Evolutionary conservation across 2,113 vertebrate species (phyloP), one percentile per base, ranked within the genome.

Genomic region (Eira barbara): DNA sequence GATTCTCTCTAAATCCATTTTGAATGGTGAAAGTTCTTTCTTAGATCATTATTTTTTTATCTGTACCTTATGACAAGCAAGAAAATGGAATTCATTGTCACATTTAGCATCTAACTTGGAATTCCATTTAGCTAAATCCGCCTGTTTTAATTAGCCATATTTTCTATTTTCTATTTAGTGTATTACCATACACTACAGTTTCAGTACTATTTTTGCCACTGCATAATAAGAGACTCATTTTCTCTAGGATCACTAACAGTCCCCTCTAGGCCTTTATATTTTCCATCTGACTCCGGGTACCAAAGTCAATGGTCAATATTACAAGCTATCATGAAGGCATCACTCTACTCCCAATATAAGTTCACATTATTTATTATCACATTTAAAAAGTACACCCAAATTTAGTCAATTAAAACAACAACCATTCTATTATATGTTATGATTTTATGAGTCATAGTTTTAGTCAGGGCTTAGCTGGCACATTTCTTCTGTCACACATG

Each of bases 101-200:
- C 18, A 52, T 36, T 93, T n/a, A 76, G 42, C 4, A 81, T 20
- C 18, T 29, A 59, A 27, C 15, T 31, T 80, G 29, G 39, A 36
- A 87, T 85, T 92, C 13, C 27, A 78, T 13, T 29, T 81, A 69
- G 21, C 34, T 97, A 69, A 55, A 27, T 67, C 10, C 8, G 23
- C 2, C 36, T 36, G 18, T 45, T 69, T 69, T 80, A 95, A 59
- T 67, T 74, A 69, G 4, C n/a, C 74, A 0, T 80, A 80, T 52
- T 85, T 90, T 81, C 13, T 80, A 80, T 52, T 85, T 90, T 81
- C 13, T 61, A 52, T 59, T 73, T 52, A 71, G 23, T 12, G 23
- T 21, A 18, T 81, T 52, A 9, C 27, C 10, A 9, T 27, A 18
- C 25, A 0, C 6, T 20, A 15, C 4, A 25, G 1, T 69, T 39